A percentile compares a stretch with the other conserved stretches of the same genome.
These are phyloP conservation scores for Lamellibrachia luymesi DNA, from an alignment of 1,140 invertebrate genomes.

Conservation along the genomic window DNA sequence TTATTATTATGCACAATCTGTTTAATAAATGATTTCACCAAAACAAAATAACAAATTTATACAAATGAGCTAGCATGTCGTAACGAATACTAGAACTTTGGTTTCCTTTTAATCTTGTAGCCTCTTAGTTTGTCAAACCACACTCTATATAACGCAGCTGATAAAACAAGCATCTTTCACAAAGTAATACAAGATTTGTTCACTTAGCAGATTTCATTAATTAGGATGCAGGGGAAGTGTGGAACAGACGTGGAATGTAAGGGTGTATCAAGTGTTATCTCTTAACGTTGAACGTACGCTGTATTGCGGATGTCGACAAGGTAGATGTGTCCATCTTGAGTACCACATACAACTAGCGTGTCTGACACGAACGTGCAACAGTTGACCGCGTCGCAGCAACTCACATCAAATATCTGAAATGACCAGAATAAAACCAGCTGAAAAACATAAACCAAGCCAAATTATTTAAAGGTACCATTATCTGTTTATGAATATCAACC, in stretches of 20 bases:
- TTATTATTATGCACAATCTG: too few relatives aligned
- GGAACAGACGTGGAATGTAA: neutral
- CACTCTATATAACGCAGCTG: neutral
- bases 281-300: conserved; percentile 35
- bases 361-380: conserved; percentile 53
- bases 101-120: too few relatives aligned
- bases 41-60: too few relatives aligned
- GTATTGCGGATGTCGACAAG: conserved; percentile 52
- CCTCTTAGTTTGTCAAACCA: too few relatives aligned
- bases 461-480: neutral
- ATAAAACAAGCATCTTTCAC: neutral
- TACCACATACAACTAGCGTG: conserved; percentile 49
- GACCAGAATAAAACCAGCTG: neutral
- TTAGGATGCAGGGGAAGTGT: neutral
- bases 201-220: neutral
- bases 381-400: conserved; percentile 58
- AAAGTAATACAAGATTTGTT: conserved; percentile 9
- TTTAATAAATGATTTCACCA: too few relatives aligned
- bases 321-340: conserved; percentile 54
- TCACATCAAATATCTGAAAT: conserved; percentile 50
- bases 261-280: neutral
- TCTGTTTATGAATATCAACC: neutral
- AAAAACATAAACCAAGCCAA: conserved; percentile 15
- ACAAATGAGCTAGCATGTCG: too few relatives aligned
- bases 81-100: too few relatives aligned